These are phyloP conservation scores for Halesus radiatus DNA, from an alignment of 1,140 invertebrate species.

Conservation along the genomic window DNA sequence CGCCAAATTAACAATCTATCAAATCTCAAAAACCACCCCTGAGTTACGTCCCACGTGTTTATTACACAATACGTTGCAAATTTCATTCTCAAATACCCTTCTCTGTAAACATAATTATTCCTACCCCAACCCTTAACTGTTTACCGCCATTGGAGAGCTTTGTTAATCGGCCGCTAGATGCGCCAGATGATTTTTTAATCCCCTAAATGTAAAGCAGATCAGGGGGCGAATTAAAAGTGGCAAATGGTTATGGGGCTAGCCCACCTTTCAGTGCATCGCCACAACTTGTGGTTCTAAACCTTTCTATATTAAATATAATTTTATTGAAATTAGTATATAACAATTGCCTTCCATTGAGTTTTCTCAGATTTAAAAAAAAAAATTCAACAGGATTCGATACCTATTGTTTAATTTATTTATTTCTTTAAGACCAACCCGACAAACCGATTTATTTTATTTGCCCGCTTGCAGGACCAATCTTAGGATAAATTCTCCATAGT, in stretches of 20 bases:
- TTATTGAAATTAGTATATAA: no score
- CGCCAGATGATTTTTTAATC: constrained; percentile 29
- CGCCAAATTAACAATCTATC: constrained; percentile 26
- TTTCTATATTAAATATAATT: not conserved
- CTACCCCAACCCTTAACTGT: not conserved
- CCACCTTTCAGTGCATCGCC: not conserved
- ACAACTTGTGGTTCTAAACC: not conserved
- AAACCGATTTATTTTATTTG: no score
- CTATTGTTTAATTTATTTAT: no score
- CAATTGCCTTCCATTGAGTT: no score
- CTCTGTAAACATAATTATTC: not conserved
- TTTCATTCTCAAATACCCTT: constrained; percentile 5
- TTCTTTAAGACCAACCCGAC: no score
- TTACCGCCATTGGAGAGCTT: constrained; percentile 1
- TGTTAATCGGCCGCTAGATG: constrained; percentile 12
- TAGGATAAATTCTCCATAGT: no score
- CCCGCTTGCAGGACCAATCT: no score
- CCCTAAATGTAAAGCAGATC: constrained; percentile 18
- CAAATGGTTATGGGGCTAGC: not conserved
- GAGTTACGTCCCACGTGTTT: constrained; percentile 6
- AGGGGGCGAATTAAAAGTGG: not conserved
- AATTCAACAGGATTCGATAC: no score
- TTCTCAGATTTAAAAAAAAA: no score
- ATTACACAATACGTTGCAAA: constrained; percentile 23
- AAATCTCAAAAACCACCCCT: not conserved